These are phyloP conservation scores for Drosophila mulleri DNA, from an alignment of 2,888 invertebrate species.

Conservation along the genomic window DNA sequence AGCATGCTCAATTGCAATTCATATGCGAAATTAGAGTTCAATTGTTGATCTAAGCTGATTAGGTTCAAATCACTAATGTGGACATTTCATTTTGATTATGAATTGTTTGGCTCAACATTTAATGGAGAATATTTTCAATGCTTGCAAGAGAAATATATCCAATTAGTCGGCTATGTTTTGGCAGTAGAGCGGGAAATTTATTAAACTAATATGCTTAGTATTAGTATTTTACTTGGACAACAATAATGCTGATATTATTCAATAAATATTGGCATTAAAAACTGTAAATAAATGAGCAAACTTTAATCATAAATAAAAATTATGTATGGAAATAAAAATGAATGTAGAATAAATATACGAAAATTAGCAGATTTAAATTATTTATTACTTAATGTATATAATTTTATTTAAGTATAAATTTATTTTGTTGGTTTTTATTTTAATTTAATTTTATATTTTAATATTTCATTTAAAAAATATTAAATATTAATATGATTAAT, in stretches of 20 bases:
- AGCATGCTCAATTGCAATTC: constrained; percentile 32
- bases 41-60: constrained; percentile 15
- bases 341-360: too few relatives aligned
- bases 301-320: background rate
- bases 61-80: background rate
- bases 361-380: too few relatives aligned
- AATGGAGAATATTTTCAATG: background rate
- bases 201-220: background rate
- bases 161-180: background rate
- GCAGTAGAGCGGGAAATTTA: background rate
- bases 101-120: background rate
- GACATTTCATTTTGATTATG: background rate
- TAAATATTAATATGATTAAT: too few relatives aligned
- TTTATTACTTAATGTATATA: too few relatives aligned
- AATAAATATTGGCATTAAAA: background rate
- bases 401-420: too few relatives aligned
- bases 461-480: too few relatives aligned
- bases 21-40: constrained; percentile 29
- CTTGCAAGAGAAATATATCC: background rate
- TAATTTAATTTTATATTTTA: too few relatives aligned
- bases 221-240: background rate
- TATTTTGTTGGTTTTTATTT: too few relatives aligned
- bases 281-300: background rate
- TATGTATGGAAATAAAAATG: too few relatives aligned
- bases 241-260: background rate